A percentile compares a stretch with the other conserved stretches of the same genome.
Conservation (phyloP, 2,888 invertebrate genomes). For the Diloba caeruleocephala region DNA sequence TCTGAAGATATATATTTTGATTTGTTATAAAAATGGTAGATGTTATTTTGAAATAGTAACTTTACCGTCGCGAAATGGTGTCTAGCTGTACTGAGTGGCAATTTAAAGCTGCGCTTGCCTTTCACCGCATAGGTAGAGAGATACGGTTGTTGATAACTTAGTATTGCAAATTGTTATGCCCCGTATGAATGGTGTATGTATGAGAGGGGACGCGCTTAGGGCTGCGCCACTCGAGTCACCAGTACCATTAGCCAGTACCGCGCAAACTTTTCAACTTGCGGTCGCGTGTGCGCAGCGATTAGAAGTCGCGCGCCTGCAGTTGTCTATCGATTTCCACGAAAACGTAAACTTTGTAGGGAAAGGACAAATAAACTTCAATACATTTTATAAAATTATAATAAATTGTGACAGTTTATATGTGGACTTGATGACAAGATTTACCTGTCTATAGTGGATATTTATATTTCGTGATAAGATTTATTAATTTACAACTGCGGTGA, state of each 20-base stretch:
- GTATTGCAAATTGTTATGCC: constrained; percentile 41
- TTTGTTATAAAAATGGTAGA: too few relatives aligned
- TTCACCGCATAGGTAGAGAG: constrained; percentile 43
- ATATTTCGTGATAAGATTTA: constrained; percentile 64
- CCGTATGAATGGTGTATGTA: constrained; percentile 47
- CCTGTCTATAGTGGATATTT: constrained; percentile 48
- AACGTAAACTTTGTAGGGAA: constrained; percentile 15
- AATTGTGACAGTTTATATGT: constrained; percentile 45
- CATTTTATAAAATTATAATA: constrained; percentile 3
- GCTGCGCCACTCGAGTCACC: too few relatives aligned
- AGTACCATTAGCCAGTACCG: constrained; percentile 43
- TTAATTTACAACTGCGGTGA: constrained; percentile 76
- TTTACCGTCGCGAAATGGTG: not conserved
- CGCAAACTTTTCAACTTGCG: constrained; percentile 66
- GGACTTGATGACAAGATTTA: constrained; percentile 47
- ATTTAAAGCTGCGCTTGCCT: constrained; percentile 33
- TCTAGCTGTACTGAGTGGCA: not conserved
- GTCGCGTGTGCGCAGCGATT: constrained; percentile 57
- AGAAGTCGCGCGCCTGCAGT: constrained; percentile 44
- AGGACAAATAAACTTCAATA: constrained; percentile 6
- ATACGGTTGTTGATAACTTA: constrained; percentile 45
- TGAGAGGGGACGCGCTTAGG: constrained; percentile 48
- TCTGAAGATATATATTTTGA: too few relatives aligned
- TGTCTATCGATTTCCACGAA: constrained; percentile 11
- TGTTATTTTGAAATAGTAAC: too few relatives aligned